A percentile compares a stretch with the other conserved stretches of the same genome.
phyloP scores from a whole-genome alignment of 1,140 invertebrate species.

The Metopolophium dirhodum region DNA sequence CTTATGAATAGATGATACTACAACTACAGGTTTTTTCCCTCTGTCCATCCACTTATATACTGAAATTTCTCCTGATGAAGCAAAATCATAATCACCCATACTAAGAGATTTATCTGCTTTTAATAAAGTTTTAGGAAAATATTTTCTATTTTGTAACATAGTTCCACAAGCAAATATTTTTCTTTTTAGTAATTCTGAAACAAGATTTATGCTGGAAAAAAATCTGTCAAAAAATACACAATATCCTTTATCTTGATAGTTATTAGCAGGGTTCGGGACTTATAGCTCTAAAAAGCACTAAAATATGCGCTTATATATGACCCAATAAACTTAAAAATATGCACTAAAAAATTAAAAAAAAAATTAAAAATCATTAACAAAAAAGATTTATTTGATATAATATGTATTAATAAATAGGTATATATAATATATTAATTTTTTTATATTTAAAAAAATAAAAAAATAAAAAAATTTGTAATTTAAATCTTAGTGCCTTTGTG shows the following conservation, averaged over 20 bases:
- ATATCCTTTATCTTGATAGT: neutral
- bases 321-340: too few species aligned
- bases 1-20: conserved; percentile 57
- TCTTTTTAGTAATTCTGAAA: conserved; percentile 32
- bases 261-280: too few species aligned
- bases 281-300: too few species aligned
- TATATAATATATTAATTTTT: too few species aligned
- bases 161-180: conserved; percentile 59
- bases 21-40: conserved; percentile 27
- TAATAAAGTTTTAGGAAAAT: neutral
- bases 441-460: too few species aligned
- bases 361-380: too few species aligned
- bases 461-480: too few species aligned
- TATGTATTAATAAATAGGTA: too few species aligned
- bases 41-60: neutral
- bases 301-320: too few species aligned
- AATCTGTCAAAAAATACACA: conserved; percentile 30
- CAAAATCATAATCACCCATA: neutral
- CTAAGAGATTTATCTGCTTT: neutral
- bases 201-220: conserved; percentile 9
- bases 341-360: too few species aligned
- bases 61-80: neutral
- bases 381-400: too few species aligned
- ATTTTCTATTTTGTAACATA: conserved; percentile 58
- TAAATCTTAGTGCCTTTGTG: too few species aligned